These are phyloP conservation scores for Diachasmimorpha longicaudata DNA, from an alignment of 1,140 invertebrate genomes.

Conservation along the genomic window DNA sequence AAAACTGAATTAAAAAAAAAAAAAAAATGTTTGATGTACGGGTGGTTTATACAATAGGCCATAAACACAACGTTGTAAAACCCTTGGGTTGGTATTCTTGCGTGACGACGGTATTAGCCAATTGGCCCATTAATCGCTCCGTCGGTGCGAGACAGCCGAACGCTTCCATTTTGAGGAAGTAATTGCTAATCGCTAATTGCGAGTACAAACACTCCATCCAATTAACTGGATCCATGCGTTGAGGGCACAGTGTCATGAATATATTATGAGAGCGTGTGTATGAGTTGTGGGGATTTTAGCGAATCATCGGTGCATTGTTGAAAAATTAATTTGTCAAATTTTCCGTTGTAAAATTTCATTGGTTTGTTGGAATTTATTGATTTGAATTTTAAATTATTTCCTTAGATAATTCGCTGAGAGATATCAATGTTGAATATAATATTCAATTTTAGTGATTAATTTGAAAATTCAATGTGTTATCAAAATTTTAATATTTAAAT, in stretches of 20 bases:
- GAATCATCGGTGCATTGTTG: too few relatives aligned
- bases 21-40: conserved; percentile 18
- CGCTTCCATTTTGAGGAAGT: conserved; percentile 46
- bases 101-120: conserved; percentile 60
- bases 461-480: too few relatives aligned
- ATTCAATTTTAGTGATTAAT: too few relatives aligned
- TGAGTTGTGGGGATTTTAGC: too few relatives aligned
- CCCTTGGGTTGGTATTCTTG: conserved; percentile 49
- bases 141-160: conserved; percentile 51
- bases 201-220: conserved; percentile 56
- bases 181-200: conserved; percentile 63
- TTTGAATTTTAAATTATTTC: too few relatives aligned
- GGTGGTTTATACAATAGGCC: neutral
- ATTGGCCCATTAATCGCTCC: conserved; percentile 63
- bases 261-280: neutral
- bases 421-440: too few relatives aligned
- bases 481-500: too few relatives aligned
- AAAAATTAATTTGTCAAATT: too few relatives aligned
- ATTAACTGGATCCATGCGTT: conserved; percentile 43
- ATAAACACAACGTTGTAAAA: conserved; percentile 9
- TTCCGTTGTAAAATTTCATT: too few relatives aligned
- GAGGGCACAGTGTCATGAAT: neutral
- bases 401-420: too few relatives aligned
- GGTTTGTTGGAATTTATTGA: too few relatives aligned
- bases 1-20: conserved; percentile 40